Base-by-base conservation (phyloP, 2,888 invertebrate species). In the Oscheius sp. region DNA sequence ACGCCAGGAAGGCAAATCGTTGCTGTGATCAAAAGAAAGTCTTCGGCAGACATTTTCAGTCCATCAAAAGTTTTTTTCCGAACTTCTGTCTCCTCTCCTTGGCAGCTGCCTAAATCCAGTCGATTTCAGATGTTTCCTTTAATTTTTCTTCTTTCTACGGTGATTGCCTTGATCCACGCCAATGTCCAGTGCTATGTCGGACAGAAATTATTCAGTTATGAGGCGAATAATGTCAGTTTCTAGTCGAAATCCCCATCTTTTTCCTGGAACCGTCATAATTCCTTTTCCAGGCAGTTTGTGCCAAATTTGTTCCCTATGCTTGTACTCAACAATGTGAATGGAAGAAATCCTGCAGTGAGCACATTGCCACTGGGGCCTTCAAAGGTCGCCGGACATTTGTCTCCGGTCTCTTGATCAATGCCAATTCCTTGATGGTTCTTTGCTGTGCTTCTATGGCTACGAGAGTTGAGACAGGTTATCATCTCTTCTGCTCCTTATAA, bases 401-500 rank as follows among this genome's bases (percentile, higher is more conserved):
- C 49, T 79, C 86, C 27, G 87, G 87, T 25, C 81, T 87, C 64
- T 79, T 87, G 46, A 78, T 87, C 55, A 86, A 86, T 74, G 72
- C 80, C 23, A 80, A 84, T 70, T 81, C 80, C 23, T 77, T 85
- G 58, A 78, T 86, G 78, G 77, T 86, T 23, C 84, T 85, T 43
- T 87, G 87, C 71, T 87, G 87, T 76, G 83, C 86, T 56, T 84
- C 87, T 25, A 64, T 87, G 71, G 79, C 85, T 41, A 86, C 86
- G 27, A 72, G 83, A 71, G 82, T 87, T 52, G 81, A 79, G 63
- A 78, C 77, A 70, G 83, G 84, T 84, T 56, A 3, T 9, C 9
- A 9, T 35, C 35, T 9, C 35, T 35, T 35, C 35, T 35, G 5
- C 35, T 35, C 35, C 35, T 35, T 35, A 35, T 6, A 35, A 35